Conservation (phyloP, 2,113 vertebrate species). For the Antechinus stuartii region DNA sequence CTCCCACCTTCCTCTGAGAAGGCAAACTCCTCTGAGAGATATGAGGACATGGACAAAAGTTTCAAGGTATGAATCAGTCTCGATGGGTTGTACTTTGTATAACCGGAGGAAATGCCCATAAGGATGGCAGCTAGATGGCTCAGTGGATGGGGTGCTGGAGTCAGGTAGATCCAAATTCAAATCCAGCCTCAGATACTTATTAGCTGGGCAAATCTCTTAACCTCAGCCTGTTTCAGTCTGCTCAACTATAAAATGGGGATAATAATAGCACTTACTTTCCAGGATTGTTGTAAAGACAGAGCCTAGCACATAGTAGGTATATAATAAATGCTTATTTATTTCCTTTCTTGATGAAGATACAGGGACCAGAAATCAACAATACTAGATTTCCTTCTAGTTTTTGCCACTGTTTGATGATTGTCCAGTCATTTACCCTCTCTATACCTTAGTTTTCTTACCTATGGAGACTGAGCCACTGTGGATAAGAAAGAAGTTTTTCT, state of each 20-base stretch:
- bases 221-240: not conserved
- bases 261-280: not conserved
- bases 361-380: not conserved
- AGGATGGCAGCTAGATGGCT: not conserved
- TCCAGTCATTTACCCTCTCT: not conserved
- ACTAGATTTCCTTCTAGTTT: not conserved
- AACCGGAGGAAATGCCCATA: not conserved
- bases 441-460: conserved; percentile 35
- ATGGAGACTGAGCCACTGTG: not conserved
- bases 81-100: not conserved
- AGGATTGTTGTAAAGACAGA: not conserved
- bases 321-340: not conserved
- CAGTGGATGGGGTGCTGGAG: not conserved
- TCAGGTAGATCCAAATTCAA: not conserved
- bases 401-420: not conserved
- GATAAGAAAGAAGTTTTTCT: not conserved
- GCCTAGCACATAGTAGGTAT: not conserved
- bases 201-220: not conserved
- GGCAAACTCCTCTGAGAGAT: not conserved
- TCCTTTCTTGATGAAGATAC: not conserved
- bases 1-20: not conserved
- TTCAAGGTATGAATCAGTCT: not conserved
- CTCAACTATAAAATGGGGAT: not conserved
- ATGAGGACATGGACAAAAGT: not conserved
- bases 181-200: not conserved